Base-by-base conservation (phyloP, 2,113 vertebrate species). In the Cyrtonyx montezumae region DNA sequence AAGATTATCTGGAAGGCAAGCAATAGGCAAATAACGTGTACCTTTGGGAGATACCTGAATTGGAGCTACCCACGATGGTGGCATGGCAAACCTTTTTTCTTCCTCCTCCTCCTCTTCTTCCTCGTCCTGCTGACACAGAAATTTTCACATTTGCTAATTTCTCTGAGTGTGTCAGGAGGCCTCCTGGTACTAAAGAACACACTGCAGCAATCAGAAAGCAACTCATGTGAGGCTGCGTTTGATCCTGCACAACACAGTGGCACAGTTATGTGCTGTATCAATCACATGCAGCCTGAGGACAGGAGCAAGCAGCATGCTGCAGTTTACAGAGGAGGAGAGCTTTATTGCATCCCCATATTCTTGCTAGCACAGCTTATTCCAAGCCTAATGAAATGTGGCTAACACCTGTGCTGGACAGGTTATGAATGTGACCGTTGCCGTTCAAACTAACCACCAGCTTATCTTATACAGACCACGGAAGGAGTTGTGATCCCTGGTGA, bases 61-160 rank as follows among this genome's bases (percentile, higher is more conserved):
- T 78, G 18, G 96, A 5, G 94, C 66, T 87, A 98, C 98, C 99
- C 99, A 99, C 0, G 99, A 98, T 9, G 83, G 87, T 0, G 98
- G 98, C 98, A 99, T 99, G 75, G 98, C 92, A 73, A 98, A 98
- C 19, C 91, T 95, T 34, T 66, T 94, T 9, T 76, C 87, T 40
- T 93, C 88, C 11, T 97, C 88, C 10, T 97, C 88, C 25, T 30
- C 28, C 22, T 46, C 45, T 14, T 45, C 45, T 14, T 45, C 45
- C n/a, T n/a, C n/a, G n/a, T n/a, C 96, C 97, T 98, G 58, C 22
- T 76, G 77, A 96, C 68, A 96, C 55, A 95, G 49, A 94, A 90
- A 58, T 85, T 56, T 56, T 43, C 63, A 36, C 11, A 51, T 69
- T 81, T 79, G 59, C 65, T 43, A 75, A 46, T 9, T 12, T 43